These are phyloP conservation scores for Spilosoma lubricipeda DNA, from an alignment of 2,888 invertebrate genomes.

Conservation along the genomic window DNA sequence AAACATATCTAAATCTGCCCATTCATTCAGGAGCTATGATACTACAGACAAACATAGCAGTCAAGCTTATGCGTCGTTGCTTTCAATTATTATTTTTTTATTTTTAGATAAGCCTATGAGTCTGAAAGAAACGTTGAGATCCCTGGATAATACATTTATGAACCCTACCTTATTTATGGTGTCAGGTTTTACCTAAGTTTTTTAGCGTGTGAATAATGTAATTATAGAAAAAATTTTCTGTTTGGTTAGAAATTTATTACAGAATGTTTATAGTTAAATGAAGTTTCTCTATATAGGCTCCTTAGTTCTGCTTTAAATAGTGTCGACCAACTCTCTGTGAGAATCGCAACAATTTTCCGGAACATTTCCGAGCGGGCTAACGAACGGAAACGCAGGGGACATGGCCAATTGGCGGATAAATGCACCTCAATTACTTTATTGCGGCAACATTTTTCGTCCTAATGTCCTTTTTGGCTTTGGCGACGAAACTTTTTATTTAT, in stretches of 20 bases:
- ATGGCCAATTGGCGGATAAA: conserved; percentile 82
- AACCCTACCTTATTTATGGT: conserved; percentile 14
- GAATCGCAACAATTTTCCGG: conserved; percentile 82
- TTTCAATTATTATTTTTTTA: too few species aligned
- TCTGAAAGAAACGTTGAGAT: conserved; percentile 21
- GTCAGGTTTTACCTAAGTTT: conserved; percentile 13
- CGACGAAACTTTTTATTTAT: conserved; percentile 57
- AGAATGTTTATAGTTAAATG: conserved; percentile 40
- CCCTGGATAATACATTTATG: conserved; percentile 36
- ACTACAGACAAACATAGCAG: too few species aligned
- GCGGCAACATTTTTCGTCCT: conserved; percentile 79
- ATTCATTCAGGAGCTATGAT: too few species aligned
- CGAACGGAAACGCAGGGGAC: conserved; percentile 83
- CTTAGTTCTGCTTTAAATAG: conserved; percentile 71
- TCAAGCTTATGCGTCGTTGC: too few species aligned
- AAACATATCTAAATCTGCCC: too few species aligned
- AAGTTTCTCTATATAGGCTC: conserved; percentile 46
- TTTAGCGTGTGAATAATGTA: conserved; percentile 26
- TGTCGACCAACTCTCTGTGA: conserved; percentile 63
- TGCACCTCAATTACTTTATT: conserved; percentile 82
- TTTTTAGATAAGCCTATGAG: too few species aligned
- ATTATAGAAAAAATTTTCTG: conserved; percentile 12
- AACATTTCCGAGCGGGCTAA: conserved; percentile 80
- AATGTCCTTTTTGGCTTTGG: conserved; percentile 67
- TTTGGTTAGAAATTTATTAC: conserved; percentile 30